Percentiles rank a stretch among this genome's conserved stretches.
These are phyloP conservation scores for Danio aesculapii DNA, from an alignment of 2,797 vertebrate species.

Conservation along the genomic window DNA sequence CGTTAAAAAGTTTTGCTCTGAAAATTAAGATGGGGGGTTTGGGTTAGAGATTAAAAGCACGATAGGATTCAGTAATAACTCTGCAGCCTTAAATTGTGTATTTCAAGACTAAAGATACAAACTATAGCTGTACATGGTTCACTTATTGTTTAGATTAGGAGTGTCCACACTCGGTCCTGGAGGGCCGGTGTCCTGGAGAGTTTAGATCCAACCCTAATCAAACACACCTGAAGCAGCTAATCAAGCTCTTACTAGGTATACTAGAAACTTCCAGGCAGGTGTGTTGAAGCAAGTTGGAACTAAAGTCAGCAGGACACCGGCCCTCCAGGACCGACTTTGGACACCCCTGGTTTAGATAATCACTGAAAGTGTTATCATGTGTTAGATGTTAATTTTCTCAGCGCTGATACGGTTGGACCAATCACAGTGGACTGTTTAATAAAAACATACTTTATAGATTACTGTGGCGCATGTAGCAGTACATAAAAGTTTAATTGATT, in stretches of 20 bases:
- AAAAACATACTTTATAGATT: not conserved
- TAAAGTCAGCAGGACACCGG: too few species aligned
- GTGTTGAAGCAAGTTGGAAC: too few species aligned
- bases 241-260: too few species aligned
- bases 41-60: not conserved
- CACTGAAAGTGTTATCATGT: not conserved
- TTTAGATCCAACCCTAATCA: too few species aligned
- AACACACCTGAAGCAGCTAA: too few species aligned
- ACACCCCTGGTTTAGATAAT: too few species aligned
- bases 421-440: not conserved
- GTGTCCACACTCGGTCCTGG: too few species aligned
- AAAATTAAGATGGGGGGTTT: too few species aligned
- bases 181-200: too few species aligned
- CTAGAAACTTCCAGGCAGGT: too few species aligned
- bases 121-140: not conserved
- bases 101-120: not conserved
- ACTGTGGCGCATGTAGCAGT: not conserved
- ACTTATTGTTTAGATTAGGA: not conserved
- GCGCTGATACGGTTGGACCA: not conserved
- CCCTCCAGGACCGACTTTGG: too few species aligned
- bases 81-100: not conserved
- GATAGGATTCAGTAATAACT: not conserved
- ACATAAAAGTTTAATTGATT: not conserved
- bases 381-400: not conserved
- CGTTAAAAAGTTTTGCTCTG: too few species aligned